A percentile compares a stretch with the other conserved stretches of the same genome.
phyloP scores from a whole-genome alignment of 2,113 vertebrate species.

The Cyprinodon brontotheroides region DNA sequence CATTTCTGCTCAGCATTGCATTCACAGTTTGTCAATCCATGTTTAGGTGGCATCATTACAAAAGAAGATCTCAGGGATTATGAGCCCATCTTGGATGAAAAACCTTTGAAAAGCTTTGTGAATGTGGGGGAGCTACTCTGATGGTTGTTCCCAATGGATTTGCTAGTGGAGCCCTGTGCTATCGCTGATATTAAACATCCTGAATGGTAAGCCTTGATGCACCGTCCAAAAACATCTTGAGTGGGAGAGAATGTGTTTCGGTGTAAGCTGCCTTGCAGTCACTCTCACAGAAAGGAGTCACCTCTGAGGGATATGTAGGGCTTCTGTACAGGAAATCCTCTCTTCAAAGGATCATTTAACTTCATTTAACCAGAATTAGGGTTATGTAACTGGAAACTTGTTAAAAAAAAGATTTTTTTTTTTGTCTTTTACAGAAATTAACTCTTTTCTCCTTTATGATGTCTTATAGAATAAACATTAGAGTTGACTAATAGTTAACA shows the following conservation, averaged over 20 bases:
- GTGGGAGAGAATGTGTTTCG: slow-evolving; percentile 54
- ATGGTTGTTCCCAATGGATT: slow-evolving; percentile 84
- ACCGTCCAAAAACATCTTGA: slow-evolving; percentile 46
- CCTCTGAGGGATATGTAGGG: slow-evolving; percentile 24
- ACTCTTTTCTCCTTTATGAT: background rate
- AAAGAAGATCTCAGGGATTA: slow-evolving; percentile 87
- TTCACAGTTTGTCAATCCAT: slow-evolving; percentile 49
- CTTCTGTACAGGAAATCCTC: slow-evolving; percentile 17
- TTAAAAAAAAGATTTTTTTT: background rate
- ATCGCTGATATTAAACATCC: slow-evolving; percentile 90
- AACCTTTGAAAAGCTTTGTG: slow-evolving; percentile 80
- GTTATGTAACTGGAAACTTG: background rate
- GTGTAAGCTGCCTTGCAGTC: slow-evolving; percentile 41
- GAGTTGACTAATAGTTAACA: background rate
- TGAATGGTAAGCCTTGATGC: slow-evolving; percentile 83
- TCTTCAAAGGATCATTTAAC: slow-evolving; percentile 17
- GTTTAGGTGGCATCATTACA: slow-evolving; percentile 89
- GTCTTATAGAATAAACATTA: background rate
- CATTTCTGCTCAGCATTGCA: slow-evolving; percentile 32
- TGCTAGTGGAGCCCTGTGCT: slow-evolving; percentile 94
- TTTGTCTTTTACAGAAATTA: background rate
- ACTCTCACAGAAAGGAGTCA: slow-evolving; percentile 30
- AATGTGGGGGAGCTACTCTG: slow-evolving; percentile 80
- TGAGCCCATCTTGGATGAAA: slow-evolving; percentile 77
- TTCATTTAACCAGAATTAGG: slow-evolving; percentile 14